Evolutionary conservation across 2,797 vertebrate genomes (phyloP).

Genomic region (Tapirus indicus): DNA sequence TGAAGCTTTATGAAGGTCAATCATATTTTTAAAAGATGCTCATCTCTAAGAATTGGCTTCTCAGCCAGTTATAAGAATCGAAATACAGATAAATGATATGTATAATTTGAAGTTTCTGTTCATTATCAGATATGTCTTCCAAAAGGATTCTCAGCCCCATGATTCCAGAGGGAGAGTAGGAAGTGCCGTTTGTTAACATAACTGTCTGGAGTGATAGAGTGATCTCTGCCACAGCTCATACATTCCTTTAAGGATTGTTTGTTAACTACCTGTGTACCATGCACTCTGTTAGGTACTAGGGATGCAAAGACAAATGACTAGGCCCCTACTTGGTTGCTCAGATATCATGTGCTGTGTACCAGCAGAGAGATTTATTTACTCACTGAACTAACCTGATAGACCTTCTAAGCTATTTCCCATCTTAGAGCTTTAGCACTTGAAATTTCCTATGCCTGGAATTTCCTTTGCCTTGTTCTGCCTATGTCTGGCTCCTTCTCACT

Average conservation of each 20-base stretch:
- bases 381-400: background rate
- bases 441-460: background rate
- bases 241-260: background rate
- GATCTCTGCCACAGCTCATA: background rate
- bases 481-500: background rate
- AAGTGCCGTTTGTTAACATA: background rate
- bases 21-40: slow-evolving; percentile 7
- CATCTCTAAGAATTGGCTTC: background rate
- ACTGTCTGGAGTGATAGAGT: background rate
- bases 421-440: background rate
- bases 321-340: background rate
- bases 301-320: background rate
- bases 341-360: background rate
- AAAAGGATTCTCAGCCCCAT: background rate
- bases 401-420: background rate
- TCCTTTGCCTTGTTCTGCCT: background rate
- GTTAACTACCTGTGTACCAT: background rate
- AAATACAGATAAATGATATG: background rate
- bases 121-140: background rate
- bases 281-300: background rate
- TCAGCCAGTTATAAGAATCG: background rate
- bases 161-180: background rate
- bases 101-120: slow-evolving; percentile 6
- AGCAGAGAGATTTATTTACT: slow-evolving; percentile 2
- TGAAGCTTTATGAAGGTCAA: background rate